A percentile compares a stretch with the other conserved stretches of the same genome.
Evolutionary conservation across 1,140 invertebrate species (phyloP).

Genomic region (Paraescarpia echinospica): DNA sequence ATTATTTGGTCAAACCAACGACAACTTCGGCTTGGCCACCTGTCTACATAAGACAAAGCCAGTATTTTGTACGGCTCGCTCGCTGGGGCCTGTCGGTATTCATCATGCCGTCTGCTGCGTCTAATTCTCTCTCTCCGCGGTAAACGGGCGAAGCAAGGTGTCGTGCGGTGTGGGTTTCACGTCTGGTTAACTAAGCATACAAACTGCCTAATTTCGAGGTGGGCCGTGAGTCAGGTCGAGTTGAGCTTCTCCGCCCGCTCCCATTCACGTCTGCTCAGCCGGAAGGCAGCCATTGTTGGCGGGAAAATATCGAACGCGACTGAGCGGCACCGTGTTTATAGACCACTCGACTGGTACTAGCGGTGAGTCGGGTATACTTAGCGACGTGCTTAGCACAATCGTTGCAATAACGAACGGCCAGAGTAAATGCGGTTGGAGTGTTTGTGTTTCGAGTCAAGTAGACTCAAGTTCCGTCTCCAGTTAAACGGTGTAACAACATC

Average conservation of each 20-base stretch:
- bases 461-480: neutral
- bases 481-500: neutral
- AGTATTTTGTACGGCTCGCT: neutral
- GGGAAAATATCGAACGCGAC: neutral
- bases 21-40: neutral
- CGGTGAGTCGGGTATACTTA: neutral
- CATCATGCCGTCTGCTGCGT: neutral
- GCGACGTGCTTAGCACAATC: neutral
- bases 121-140: neutral
- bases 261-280: neutral
- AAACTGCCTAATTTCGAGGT: neutral
- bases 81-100: neutral
- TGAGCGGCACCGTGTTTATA: neutral
- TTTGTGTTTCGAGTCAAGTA: neutral
- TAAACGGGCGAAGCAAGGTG: neutral
- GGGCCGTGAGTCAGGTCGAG: neutral
- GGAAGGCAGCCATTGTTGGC: neutral
- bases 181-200: neutral
- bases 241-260: neutral
- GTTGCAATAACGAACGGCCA: neutral
- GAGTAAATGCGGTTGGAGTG: neutral
- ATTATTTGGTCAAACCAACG: neutral
- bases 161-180: neutral
- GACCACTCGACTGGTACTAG: neutral
- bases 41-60: neutral